Base-by-base conservation (phyloP, 2,113 vertebrate species). In the Dermatemys mawii region DNA sequence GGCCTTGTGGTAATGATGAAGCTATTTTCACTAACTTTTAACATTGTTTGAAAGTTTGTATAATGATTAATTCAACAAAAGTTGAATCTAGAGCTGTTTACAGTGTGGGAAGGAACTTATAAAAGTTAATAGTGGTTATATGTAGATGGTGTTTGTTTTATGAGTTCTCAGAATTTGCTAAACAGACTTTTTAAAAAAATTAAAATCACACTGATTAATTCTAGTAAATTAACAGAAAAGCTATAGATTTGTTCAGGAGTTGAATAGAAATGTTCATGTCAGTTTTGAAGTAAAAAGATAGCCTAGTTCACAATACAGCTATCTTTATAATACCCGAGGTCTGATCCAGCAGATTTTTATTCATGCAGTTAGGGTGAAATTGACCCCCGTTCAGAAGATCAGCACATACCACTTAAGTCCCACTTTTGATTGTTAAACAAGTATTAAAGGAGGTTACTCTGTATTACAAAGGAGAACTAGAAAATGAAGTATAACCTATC, bases 21-120 rank as follows among this genome's bases (percentile, higher is more conserved):
- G 80, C 78, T 96, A 1, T 80, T 96, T 14, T 13, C 73, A 13
- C 63, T 90, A 53, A 48, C 86, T 49, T 44, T 73, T 94, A 94
- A 80, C 55, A 2, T 63, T 55, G 95, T 91, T 95, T 83, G 89
- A 95, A 95, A 48, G 19, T 86, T 95, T 95, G 85, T 89, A 78
- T 88, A 90, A 24, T 96, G 94, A 94, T 80, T 94, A 96, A 94
- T 84, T 24, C 27, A 93, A 87, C 63, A 50, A 86, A 90, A 89
- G 75, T 89, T 92, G 84, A 93, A 80, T 95, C 82, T 93, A 93
- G 82, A 84, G 83, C 55, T 91, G 84, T 60, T 89, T 82, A 21
- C 83, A 87, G 88, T 2, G 3, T 94, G 87, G 94, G 91, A 93
- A 96, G 89, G 55, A 46, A 41, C 49, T 94, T 84, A 83, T 26